A percentile compares a stretch with the other conserved stretches of the same genome.
Evolutionary conservation across 23 tunicate species (phyloP).

Genomic region (Phallusia fumigata): DNA sequence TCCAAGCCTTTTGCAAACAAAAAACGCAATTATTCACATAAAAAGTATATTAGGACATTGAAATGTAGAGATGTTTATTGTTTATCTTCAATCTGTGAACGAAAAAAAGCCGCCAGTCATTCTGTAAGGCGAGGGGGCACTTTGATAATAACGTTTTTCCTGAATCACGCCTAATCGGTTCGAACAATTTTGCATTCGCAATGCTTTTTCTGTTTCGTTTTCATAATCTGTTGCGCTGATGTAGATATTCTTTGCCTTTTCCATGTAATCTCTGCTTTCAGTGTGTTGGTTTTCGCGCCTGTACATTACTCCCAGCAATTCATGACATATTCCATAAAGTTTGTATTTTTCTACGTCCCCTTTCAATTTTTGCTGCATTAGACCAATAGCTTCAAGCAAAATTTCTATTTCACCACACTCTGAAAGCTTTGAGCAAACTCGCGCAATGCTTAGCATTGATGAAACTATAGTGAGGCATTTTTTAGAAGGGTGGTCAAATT

Average conservation of each 20-base stretch:
- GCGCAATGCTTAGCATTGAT: not conserved
- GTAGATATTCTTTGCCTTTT: not conserved
- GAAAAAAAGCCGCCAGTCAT: too few relatives aligned
- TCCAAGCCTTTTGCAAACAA: too few relatives aligned
- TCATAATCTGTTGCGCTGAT: not conserved
- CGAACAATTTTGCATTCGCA: not conserved
- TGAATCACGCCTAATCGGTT: too few relatives aligned
- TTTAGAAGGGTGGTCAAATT: not conserved
- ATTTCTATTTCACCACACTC: not conserved
- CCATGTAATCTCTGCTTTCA: not conserved
- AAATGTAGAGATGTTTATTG: too few relatives aligned
- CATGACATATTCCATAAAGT: not conserved
- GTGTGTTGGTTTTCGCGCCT: not conserved
- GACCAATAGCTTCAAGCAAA: not conserved
- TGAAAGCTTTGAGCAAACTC: not conserved
- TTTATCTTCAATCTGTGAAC: too few relatives aligned
- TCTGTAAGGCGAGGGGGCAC: too few relatives aligned
- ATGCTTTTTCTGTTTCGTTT: not conserved
- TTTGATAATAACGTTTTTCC: too few relatives aligned
- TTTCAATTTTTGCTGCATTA: not conserved
- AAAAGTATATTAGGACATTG: too few relatives aligned
- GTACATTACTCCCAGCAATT: slow-evolving; percentile 1
- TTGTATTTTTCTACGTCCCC: not conserved
- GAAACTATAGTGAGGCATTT: not conserved
- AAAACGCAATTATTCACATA: too few relatives aligned